Base-by-base conservation (phyloP, 2,797 vertebrate genomes). In the Diplodus puntazzo region DNA sequence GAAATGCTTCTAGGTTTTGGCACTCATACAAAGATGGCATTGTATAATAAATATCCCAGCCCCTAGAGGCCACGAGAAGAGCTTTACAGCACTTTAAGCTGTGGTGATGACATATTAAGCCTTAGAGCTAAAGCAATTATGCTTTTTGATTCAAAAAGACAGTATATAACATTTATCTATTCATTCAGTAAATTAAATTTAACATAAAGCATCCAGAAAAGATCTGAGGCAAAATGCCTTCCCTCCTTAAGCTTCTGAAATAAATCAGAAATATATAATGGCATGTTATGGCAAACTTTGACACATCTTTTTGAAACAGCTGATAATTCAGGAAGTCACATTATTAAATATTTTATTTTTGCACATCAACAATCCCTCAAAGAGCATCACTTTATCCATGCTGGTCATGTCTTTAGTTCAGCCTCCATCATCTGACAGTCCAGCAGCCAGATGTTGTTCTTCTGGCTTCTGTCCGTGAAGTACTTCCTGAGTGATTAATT, bases 311-410 rank as follows among this genome's bases (percentile, higher is more conserved):
- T 61, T 75, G 18, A 57, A 62, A 68, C 27, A 72, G 2, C 75
- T 30, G 17, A 66, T 45, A 39, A 46, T 55, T 62, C 18, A 73
- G 6, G 2, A 54, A 39, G 54, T 62, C 9, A 73, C 20, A 53
- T 65, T 53, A 72, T 79, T 50, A 13, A 73, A 77, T 69, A 69
- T 58, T 81, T 90, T 89, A 79, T 85, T 86, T 84, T 59, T 75
- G 45, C n/a, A 69, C 71, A 85, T 77, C 75, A 67, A 73, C 18
- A 62, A 65, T 48, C 2, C n/a, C 5, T 4, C 60, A 65, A 65
- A 17, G 14, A 70, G 17, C 18, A 25, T 54, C 7, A 53, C 45
- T 69, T 3, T 48, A 67, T 87, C 30, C 17, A 68, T 48, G 43
- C n/a, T 54, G 48, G 58, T 75, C 48, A 27, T 25, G 46, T 66